Percentiles rank a stretch among this genome's conserved stretches.
phyloP scores from a whole-genome alignment of 2,113 vertebrate genomes.

The Tychaedon coryphoeus region DNA sequence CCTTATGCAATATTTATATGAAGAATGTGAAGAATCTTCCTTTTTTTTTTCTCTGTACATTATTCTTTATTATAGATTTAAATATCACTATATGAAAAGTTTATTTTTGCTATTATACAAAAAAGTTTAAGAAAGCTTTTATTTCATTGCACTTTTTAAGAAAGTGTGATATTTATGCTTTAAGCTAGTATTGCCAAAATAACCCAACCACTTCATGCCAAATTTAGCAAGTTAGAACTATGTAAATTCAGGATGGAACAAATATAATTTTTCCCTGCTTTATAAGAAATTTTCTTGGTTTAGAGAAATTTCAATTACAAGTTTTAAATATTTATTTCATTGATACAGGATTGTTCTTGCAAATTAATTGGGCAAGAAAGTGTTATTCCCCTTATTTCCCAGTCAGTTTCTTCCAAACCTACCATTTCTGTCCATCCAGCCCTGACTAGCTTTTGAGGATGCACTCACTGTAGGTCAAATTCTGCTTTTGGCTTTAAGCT shows the following conservation, averaged over 20 bases:
- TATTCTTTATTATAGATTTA: background rate
- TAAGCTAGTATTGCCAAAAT: background rate
- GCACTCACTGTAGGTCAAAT: background rate
- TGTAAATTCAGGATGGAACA: background rate
- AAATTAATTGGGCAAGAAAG: background rate
- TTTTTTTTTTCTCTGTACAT: background rate
- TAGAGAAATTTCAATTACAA: background rate
- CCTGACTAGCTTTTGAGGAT: background rate
- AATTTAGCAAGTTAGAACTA: background rate
- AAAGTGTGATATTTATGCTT: background rate
- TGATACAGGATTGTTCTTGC: background rate
- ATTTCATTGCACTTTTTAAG: background rate
- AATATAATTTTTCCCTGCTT: background rate
- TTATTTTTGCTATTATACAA: background rate
- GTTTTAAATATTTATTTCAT: background rate
- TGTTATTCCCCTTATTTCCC: background rate
- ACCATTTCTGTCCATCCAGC: background rate
- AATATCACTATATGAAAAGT: background rate
- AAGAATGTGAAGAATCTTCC: background rate
- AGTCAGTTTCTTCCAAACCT: background rate
- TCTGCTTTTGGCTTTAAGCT: background rate
- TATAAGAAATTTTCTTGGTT: background rate
- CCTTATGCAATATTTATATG: background rate
- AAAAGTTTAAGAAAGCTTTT: background rate
- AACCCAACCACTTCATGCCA: background rate